phyloP scores from a whole-genome alignment of 2,113 vertebrate genomes.

The Oreochromis spilurus region DNA sequence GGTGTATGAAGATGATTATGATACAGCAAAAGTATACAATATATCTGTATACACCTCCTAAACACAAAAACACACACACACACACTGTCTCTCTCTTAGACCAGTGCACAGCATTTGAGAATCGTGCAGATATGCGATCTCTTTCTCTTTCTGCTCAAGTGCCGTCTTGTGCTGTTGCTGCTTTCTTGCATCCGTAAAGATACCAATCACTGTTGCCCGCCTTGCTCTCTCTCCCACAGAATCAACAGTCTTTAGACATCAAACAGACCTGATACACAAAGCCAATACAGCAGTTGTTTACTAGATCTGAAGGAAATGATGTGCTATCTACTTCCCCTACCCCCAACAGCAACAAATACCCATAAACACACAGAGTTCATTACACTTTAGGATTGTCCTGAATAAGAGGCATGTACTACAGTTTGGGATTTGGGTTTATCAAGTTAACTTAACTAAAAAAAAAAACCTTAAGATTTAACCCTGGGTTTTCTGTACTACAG shows the following conservation, averaged over 20 bases:
- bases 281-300: slow-evolving; percentile 50
- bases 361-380: not conserved
- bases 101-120: slow-evolving; percentile 4
- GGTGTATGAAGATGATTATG: not conserved
- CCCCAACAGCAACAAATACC: not conserved
- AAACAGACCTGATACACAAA: slow-evolving; percentile 50
- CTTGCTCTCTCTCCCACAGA: slow-evolving; percentile 11
- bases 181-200: slow-evolving; percentile 64
- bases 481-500: not conserved
- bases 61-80: not conserved
- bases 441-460: not conserved
- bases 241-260: slow-evolving; percentile 47
- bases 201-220: slow-evolving; percentile 53
- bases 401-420: not conserved
- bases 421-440: not conserved
- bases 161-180: slow-evolving; percentile 50
- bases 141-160: slow-evolving; percentile 28
- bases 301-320: slow-evolving; percentile 52
- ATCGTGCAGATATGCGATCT: slow-evolving; percentile 40
- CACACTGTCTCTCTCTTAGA: not conserved
- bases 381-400: not conserved
- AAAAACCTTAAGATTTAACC: rapidly evolving
- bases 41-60: not conserved
- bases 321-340: not conserved
- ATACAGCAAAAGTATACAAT: not conserved